Percentiles rank a stretch among this genome's conserved stretches.
phyloP scores from a whole-genome alignment of 1,140 invertebrate species.

The Drosophila pachea region DNA sequence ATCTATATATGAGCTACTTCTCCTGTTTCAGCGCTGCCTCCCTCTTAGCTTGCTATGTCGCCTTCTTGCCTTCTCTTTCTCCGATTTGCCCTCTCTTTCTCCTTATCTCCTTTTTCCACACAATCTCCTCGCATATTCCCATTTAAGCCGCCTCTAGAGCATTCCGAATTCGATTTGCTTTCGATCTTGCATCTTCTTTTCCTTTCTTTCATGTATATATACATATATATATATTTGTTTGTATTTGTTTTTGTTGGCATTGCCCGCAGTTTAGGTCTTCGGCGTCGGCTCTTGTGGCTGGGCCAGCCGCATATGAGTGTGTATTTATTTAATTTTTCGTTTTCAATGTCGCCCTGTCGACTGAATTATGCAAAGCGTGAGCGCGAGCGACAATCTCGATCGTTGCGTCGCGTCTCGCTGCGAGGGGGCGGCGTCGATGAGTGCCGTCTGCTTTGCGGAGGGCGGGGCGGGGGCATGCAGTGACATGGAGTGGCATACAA shows the following conservation, averaged over 20 bases:
- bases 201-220: slow-evolving; percentile 23
- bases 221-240: slow-evolving; percentile 16
- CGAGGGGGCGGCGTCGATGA: background rate
- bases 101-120: no score
- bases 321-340: slow-evolving; percentile 46
- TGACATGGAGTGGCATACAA: slow-evolving; percentile 40
- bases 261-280: slow-evolving; percentile 2
- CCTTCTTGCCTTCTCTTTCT: no score
- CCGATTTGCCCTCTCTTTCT: no score
- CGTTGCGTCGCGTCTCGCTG: background rate
- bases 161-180: background rate
- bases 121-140: no score
- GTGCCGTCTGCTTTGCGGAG: background rate
- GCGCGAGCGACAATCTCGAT: slow-evolving; percentile 12
- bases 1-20: no score
- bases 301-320: slow-evolving; percentile 13
- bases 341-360: slow-evolving; percentile 64
- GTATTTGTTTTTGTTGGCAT: background rate
- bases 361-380: slow-evolving; percentile 67
- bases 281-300: slow-evolving; percentile 4
- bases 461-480: background rate
- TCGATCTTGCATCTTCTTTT: slow-evolving; percentile 16
- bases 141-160: background rate
- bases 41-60: no score
- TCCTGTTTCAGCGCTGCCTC: no score